Evolutionary conservation across 2,888 invertebrate genomes (phyloP).

Genomic region (Cosmia pyralina): DNA sequence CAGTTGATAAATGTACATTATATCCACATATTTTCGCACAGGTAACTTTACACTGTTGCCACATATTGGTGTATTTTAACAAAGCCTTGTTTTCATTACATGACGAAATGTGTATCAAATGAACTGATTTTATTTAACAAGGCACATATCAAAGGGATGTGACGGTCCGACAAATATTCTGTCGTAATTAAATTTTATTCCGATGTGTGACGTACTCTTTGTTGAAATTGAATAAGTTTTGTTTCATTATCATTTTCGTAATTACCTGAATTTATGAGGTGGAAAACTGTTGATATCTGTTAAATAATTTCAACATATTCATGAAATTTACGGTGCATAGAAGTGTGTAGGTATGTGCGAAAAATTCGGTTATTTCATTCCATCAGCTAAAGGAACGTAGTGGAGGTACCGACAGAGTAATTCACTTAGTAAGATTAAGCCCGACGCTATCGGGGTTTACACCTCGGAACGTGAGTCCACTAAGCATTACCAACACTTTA

Average conservation of each 20-base stretch:
- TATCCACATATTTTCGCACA: conserved; percentile 9
- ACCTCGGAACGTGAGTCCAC: conserved; percentile 75
- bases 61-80: conserved; percentile 20
- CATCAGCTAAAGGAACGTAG: conserved; percentile 50
- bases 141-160: conserved; percentile 47
- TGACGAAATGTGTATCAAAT: conserved; percentile 47
- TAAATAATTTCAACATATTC: conserved; percentile 22
- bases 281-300: conserved; percentile 14
- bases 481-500: conserved; percentile 68
- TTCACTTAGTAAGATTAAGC: conserved; percentile 84
- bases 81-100: conserved; percentile 47
- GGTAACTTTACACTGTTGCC: conserved; percentile 4
- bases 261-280: conserved; percentile 20
- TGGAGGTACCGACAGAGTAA: conserved; percentile 68
- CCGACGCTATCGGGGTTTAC: conserved; percentile 76
- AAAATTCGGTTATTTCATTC: conserved; percentile 56
- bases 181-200: conserved; percentile 55
- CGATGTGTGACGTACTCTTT: conserved; percentile 23
- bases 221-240: conserved; percentile 45
- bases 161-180: conserved; percentile 45
- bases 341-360: conserved; percentile 32
- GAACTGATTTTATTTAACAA: conserved; percentile 62
- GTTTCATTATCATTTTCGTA: conserved; percentile 32
- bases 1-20: conserved; percentile 13
- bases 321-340: conserved; percentile 9